phyloP scores from a whole-genome alignment of 1,140 invertebrate species.

The Calliphora vicina region DNA sequence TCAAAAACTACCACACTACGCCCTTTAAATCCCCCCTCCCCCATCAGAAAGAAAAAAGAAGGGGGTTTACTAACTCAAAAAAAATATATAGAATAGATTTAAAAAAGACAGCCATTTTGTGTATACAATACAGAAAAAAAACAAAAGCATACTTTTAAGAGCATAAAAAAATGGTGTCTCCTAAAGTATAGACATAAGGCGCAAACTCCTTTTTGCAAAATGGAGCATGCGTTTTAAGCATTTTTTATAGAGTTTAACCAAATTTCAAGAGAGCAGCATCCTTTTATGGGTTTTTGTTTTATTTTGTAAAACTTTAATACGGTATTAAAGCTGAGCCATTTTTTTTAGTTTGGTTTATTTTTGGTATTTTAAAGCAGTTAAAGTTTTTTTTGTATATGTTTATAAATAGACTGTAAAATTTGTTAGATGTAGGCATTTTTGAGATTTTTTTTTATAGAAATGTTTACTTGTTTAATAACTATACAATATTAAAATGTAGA shows the following conservation, averaged over 20 bases:
- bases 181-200: neutral
- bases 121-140: neutral
- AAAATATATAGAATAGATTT: neutral
- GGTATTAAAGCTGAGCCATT: neutral
- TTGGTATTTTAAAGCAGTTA: neutral
- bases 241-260: too few species aligned
- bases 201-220: neutral
- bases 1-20: neutral
- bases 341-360: neutral
- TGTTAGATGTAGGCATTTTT: neutral
- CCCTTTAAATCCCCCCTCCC: neutral
- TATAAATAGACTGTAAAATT: neutral
- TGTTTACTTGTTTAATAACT: neutral
- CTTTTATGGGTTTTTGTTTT: neutral
- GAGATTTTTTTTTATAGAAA: neutral
- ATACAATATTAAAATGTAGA: too few species aligned
- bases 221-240: neutral
- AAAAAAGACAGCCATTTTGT: conserved; percentile 13
- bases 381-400: neutral
- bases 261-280: conserved; percentile 1
- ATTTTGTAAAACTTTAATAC: neutral
- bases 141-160: neutral
- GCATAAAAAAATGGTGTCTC: conserved; percentile 1
- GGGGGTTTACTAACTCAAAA: neutral
- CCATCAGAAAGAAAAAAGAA: neutral